Evolutionary conservation across 2,797 vertebrate species (phyloP).

Genomic region (Kryptolebias ocellatus): DNA sequence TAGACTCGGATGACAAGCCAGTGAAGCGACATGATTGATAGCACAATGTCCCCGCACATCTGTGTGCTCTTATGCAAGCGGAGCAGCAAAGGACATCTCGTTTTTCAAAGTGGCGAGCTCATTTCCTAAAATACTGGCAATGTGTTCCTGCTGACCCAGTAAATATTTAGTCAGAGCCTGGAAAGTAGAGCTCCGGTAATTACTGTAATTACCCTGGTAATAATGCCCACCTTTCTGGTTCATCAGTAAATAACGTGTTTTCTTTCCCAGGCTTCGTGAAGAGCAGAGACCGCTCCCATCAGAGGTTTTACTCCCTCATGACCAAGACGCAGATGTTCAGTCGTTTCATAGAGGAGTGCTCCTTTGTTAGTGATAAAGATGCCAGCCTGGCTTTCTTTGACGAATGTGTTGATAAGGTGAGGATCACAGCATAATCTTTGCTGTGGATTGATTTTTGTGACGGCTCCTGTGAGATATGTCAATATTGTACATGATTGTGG

Average conservation of each 20-base stretch:
- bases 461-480: too few species aligned
- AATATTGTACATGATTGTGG: too few species aligned
- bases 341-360: conserved; percentile 98
- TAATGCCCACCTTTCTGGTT: conserved; percentile 11
- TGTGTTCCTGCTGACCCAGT: conserved; percentile 6
- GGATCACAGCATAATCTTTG: conserved; percentile 39
- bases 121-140: conserved; percentile 45
- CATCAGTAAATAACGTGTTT: conserved; percentile 17
- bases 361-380: conserved; percentile 98
- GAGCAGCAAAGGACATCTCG: conserved; percentile 42
- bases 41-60: conserved; percentile 62
- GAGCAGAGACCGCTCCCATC: conserved; percentile 96
- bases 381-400: conserved; percentile 98
- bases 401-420: conserved; percentile 98
- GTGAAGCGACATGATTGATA: conserved; percentile 64
- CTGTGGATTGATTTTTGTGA: conserved; percentile 9
- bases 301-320: conserved; percentile 98
- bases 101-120: conserved; percentile 39
- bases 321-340: conserved; percentile 99
- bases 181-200: conserved; percentile 30
- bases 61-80: conserved; percentile 70
- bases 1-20: conserved; percentile 56
- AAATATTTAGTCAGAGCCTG: not conserved
- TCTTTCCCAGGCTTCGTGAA: conserved; percentile 89
- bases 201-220: conserved; percentile 8